Base-by-base conservation (phyloP, 2,797 vertebrate species). In the Schizopygopsis malacanthus region DNA sequence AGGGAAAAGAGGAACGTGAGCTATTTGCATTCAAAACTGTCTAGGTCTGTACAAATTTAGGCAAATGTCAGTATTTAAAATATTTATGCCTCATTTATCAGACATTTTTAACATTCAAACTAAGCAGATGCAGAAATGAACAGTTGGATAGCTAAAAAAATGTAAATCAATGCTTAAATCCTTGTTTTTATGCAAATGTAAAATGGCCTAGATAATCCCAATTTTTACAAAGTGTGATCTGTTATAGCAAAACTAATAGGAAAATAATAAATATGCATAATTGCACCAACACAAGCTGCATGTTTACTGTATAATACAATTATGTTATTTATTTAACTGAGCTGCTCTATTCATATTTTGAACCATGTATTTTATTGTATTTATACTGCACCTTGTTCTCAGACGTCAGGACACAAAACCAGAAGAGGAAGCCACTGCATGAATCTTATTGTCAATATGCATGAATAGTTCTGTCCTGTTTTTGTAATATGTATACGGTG, bases 11-110 rank as follows among this genome's bases (percentile, higher is more conserved):
- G 69, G 70, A 52, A 50, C 43, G n/a, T 2, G 28, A 67, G 18
- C 25, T 16, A 11, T 84, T 84, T 84, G 20, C 56, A 77, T 83
- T 61, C 0, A 61, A 45, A 73, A 82, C 70, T 59, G 8, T 72
- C 9, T 45, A 59, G 12, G 9, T 45, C 39, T 59, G 12, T 59
- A 56, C 59, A 82, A n/a, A 25, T 20, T 0, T 22, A 22, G 39
- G 37, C 52, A 72, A 61, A 73, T 45, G 11, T 73, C 25, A 72
- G 6, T 9, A 43, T 47, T 72, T 45, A 28, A 61, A 82, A 59
- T 18, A 4, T 6, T 20, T 16, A 9, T 16, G 63, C 22, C 54
- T n/a, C 15, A 56, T 16, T 33, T 6, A 39, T 56, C 15, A 18
- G 6, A 28, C 18, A 52, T 39, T 1, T 4, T 16, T 13, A 28